Percentiles rank a stretch among this genome's conserved stretches.
Evolutionary conservation across 1,140 invertebrate genomes (phyloP).

Genomic region (Neodiprion pinetum): DNA sequence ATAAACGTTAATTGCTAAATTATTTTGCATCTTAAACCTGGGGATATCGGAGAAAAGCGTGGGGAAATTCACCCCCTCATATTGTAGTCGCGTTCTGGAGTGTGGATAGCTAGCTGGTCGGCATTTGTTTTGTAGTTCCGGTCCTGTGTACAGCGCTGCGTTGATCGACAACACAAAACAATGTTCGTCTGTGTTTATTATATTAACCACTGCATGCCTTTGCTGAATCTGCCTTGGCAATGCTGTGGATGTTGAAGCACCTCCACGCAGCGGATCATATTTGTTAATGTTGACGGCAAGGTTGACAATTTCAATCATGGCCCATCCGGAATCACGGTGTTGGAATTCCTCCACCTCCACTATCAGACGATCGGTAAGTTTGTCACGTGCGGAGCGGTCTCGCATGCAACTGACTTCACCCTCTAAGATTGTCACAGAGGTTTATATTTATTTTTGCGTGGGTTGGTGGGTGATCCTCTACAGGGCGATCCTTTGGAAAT

Average conservation of each 20-base stretch:
- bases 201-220: not conserved
- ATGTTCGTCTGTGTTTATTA: too few species aligned
- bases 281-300: too few species aligned
- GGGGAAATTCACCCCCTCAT: slow-evolving; percentile 48
- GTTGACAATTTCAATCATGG: not conserved
- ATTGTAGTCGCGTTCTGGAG: slow-evolving; percentile 45
- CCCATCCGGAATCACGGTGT: slow-evolving; percentile 9
- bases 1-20: too few species aligned
- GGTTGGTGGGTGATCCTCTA: too few species aligned
- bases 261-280: slow-evolving; percentile 32
- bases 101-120: slow-evolving; percentile 36
- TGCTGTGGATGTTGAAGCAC: slow-evolving; percentile 39
- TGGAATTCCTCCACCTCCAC: slow-evolving; percentile 30
- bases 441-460: too few species aligned
- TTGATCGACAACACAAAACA: too few species aligned
- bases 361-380: slow-evolving; percentile 12
- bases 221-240: slow-evolving; percentile 42
- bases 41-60: slow-evolving; percentile 24
- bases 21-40: too few species aligned
- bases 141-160: slow-evolving; percentile 37
- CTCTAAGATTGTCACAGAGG: too few species aligned
- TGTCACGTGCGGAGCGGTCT: too few species aligned
- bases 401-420: too few species aligned
- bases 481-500: too few species aligned
- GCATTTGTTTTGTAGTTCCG: slow-evolving; percentile 24